Evolutionary conservation across 1,140 invertebrate genomes (phyloP), one percentile per base, ranked within the genome.

Genomic region (Macrotrachela quadricornifera): DNA sequence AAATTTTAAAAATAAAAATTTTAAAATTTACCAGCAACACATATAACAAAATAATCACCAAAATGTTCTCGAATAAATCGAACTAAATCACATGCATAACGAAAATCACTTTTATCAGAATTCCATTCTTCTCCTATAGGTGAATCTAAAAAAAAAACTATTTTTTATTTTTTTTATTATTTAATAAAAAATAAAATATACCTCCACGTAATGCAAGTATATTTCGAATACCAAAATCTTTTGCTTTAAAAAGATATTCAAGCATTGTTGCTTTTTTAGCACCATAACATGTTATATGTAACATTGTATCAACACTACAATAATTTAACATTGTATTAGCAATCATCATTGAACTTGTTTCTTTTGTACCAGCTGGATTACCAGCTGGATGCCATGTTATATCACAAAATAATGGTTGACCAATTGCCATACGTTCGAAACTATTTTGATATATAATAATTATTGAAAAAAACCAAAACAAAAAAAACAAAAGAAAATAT

Each of bases 1-100:
- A n/a, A n/a, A n/a, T n/a, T n/a, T n/a, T n/a, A n/a, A n/a, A n/a
- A n/a, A n/a, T 30, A 30, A 30, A 30, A 30, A 2, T 30, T 4
- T 2, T 8, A 8, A 2, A 30, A 30, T 30, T 30, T 30, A 30
- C 70, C 80, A 42, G 79, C 78, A 6, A 81, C 79, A 56, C 75
- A 77, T 50, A 83, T 77, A 14, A 73, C 73, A 64, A 83, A 82
- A 58, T 75, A 73, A 60, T 78, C 65, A 1, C 73, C 76, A 71
- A 75, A 79, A 50, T 73, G 63, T 50, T 72, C 59, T 54, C 73
- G 70, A 51, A 81, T 79, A 58, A 77, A 75, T 55, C 62, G 64
- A 0, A 82, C 76, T 21, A 82, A 65, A 61, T 81, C 76, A 15
- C 64, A 62, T 4, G 78, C 77, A 63, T 78, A 75, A 15, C 64